phyloP scores from a whole-genome alignment of 2,797 vertebrate genomes.

The Arrhamphus sclerolepis region DNA sequence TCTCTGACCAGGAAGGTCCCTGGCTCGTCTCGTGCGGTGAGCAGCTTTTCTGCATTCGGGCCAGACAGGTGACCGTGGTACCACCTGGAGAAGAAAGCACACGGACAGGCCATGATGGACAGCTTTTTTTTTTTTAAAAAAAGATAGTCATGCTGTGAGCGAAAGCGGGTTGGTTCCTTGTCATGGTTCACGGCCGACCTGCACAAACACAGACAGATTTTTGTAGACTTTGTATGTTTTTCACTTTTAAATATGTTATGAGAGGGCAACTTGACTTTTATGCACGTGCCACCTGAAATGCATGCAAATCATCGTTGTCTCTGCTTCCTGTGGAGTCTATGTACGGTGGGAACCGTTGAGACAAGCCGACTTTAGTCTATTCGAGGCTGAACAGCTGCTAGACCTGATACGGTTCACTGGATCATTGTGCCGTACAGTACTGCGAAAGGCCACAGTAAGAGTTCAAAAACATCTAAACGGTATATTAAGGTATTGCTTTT shows the following conservation, averaged over 20 bases:
- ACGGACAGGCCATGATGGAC: background rate
- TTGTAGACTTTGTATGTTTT: background rate
- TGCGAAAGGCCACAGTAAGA: slow-evolving; percentile 25
- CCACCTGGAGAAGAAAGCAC: slow-evolving; percentile 83
- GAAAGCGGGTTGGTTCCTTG: background rate
- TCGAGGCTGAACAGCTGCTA: slow-evolving; percentile 2
- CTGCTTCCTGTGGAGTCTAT: background rate
- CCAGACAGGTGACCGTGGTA: slow-evolving; percentile 96
- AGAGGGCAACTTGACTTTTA: background rate
- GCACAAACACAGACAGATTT: background rate
- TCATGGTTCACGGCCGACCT: background rate
- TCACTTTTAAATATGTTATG: background rate
- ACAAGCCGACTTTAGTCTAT: background rate
- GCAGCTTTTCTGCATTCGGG: slow-evolving; percentile 88
- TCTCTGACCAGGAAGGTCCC: slow-evolving; percentile 94
- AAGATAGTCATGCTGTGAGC: background rate
- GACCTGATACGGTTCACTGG: slow-evolving; percentile 20
- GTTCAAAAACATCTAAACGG: background rate
- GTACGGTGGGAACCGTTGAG: background rate
- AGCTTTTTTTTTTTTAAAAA: background rate
- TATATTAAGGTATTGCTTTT: background rate
- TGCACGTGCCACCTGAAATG: background rate
- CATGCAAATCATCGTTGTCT: background rate
- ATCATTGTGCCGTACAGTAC: background rate
- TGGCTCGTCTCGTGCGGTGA: slow-evolving; percentile 83